Percentiles rank a stretch among this genome's conserved stretches.
Evolutionary conservation across 2,888 invertebrate species (phyloP).

Genomic region (Brenthis daphne): DNA sequence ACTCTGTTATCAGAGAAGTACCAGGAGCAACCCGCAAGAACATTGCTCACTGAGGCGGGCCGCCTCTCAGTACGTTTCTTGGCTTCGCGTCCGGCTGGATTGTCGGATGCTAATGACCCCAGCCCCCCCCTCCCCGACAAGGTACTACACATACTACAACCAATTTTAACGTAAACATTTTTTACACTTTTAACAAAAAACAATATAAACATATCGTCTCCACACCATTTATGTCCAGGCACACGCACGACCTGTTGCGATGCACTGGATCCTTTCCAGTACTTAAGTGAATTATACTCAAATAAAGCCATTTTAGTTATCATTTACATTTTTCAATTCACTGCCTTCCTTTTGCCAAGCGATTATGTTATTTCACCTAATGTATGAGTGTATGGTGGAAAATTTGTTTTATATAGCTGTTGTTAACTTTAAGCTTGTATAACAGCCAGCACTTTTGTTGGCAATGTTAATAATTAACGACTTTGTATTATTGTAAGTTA

Average conservation of each 20-base stretch:
- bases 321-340: constrained; percentile 81
- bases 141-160: too few relatives aligned
- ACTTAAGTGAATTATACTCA: constrained; percentile 71
- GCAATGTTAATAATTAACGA: too few relatives aligned
- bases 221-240: constrained; percentile 43
- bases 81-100: too few relatives aligned
- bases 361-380: constrained; percentile 28
- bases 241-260: constrained; percentile 72
- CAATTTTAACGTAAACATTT: too few relatives aligned
- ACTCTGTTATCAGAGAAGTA: too few relatives aligned
- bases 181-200: not conserved
- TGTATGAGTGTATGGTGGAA: constrained; percentile 15
- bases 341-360: constrained; percentile 65
- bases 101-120: too few relatives aligned
- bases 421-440: not conserved
- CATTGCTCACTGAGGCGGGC: too few relatives aligned
- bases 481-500: too few relatives aligned
- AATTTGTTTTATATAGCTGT: not conserved
- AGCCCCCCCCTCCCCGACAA: too few relatives aligned
- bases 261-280: constrained; percentile 70
- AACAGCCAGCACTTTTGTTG: too few relatives aligned
- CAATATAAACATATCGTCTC: constrained; percentile 25
- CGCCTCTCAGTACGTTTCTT: too few relatives aligned
- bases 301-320: constrained; percentile 73
- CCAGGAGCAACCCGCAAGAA: too few relatives aligned